Conservation (phyloP, 2,888 invertebrate genomes). For the Rugalucina vietnamica region DNA sequence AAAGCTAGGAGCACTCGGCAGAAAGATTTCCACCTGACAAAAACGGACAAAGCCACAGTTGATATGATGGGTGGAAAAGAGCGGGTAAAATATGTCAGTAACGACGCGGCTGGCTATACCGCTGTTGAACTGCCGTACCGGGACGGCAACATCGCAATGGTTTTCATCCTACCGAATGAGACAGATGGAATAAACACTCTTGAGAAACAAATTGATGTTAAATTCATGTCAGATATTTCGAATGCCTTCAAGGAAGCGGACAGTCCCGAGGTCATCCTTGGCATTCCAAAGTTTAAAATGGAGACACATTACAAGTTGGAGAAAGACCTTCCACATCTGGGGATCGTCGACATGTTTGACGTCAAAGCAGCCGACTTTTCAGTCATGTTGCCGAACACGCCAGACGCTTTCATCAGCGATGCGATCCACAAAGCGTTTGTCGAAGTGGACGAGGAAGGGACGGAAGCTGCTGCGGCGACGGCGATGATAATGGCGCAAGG, state of each 20-base stretch:
- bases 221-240: not conserved
- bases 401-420: constrained; percentile 40
- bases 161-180: constrained; percentile 55
- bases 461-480: constrained; percentile 56
- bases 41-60: constrained; percentile 69
- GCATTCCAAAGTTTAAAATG: constrained; percentile 74
- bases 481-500: constrained; percentile 15
- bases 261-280: constrained; percentile 43
- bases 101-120: constrained; percentile 89
- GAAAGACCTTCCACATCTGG: constrained; percentile 62
- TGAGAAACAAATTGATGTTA: constrained; percentile 36
- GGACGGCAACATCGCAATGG: constrained; percentile 37
- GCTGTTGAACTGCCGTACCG: constrained; percentile 90
- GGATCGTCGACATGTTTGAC: constrained; percentile 72
- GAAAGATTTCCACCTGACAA: constrained; percentile 86
- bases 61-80: constrained; percentile 89
- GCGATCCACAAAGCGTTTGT: constrained; percentile 65
- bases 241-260: not conserved
- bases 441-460: constrained; percentile 63
- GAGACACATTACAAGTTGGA: constrained; percentile 56
- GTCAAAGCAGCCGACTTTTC: constrained; percentile 46
- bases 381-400: constrained; percentile 39
- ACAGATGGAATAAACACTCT: constrained; percentile 52
- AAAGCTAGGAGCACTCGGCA: constrained; percentile 84
- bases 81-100: constrained; percentile 86